Evolutionary conservation across 2,113 vertebrate genomes (phyloP), one percentile per base, ranked within the genome.

Genomic region (Furnarius figulus): DNA sequence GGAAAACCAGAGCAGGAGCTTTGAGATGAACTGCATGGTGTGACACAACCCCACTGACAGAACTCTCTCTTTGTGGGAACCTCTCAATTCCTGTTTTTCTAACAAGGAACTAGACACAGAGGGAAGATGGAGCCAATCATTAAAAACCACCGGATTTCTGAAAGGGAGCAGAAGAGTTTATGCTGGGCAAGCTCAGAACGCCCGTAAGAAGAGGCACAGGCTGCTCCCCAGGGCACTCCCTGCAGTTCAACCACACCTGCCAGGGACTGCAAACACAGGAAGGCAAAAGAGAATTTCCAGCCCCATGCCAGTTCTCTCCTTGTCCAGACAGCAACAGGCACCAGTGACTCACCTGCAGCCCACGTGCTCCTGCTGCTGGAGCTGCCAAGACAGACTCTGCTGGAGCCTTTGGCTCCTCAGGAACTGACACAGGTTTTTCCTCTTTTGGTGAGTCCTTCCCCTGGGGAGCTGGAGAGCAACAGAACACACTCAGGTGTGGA

Each of bases 331-430:
- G 63, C 72, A 66, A 8, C 55, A 72, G 44, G 84, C 70, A 94
- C 89, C 85, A 63, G 70, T 81, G 72, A 87, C 93, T 96, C 94
- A 97, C 97, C 95, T 95, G 95, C 85, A 94, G 66, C 21, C 84
- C 96, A 61, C 35, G 53, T 31, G 70, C 10, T 76, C 55, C 90
- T 62, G 56, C 86, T 47, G 86, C 59, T 58, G 91, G 78, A 25
- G 84, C 62, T 87, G 84, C 56, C 47, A 62, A 87, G 53, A 59
- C 73, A 78, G 42, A 50, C 78, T 76, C 67, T 8, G 5, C 66
- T 35, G 85, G 80, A 52, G 83, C 80, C 46, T 66, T 72, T 76
- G 85, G 85, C 10, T 94, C 93, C 81, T 74, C 80, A 75, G 55
- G 56, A 46, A 47, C 86, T 88, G 94, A 61, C 92, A 75, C 92